Evolutionary conservation across 1,140 invertebrate genomes (phyloP).

Genomic region (Antheraea pernyi): DNA sequence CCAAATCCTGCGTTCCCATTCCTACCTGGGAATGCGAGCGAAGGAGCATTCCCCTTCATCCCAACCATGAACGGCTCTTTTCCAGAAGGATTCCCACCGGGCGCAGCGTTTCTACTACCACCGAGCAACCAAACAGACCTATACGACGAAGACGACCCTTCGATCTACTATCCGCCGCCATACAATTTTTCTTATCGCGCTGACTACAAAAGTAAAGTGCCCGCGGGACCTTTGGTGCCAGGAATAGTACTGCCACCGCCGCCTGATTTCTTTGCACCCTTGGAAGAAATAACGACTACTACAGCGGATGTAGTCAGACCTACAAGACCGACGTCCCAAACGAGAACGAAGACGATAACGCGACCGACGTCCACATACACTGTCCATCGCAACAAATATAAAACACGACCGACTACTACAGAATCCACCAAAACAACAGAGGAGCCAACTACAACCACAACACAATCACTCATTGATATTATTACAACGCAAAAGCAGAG

Average conservation of each 20-base stretch:
- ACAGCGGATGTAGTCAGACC: slow-evolving; percentile 51
- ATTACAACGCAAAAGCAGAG: slow-evolving; percentile 55
- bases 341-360: slow-evolving; percentile 59
- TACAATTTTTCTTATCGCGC: slow-evolving; percentile 91
- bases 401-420: slow-evolving; percentile 65
- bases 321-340: slow-evolving; percentile 50
- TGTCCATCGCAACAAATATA: slow-evolving; percentile 66
- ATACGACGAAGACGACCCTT: slow-evolving; percentile 93
- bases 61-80: slow-evolving; percentile 78
- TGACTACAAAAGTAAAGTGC: slow-evolving; percentile 88
- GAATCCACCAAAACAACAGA: slow-evolving; percentile 67
- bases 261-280: slow-evolving; percentile 88
- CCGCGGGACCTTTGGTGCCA: slow-evolving; percentile 91
- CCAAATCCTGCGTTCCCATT: slow-evolving; percentile 81
- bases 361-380: slow-evolving; percentile 46
- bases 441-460: slow-evolving; percentile 56
- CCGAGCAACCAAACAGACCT: slow-evolving; percentile 86
- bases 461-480: slow-evolving; percentile 53
- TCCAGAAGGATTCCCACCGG: slow-evolving; percentile 81
- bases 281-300: slow-evolving; percentile 76
- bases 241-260: slow-evolving; percentile 93
- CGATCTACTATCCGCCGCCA: slow-evolving; percentile 92
- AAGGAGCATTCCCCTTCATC: slow-evolving; percentile 80
- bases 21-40: slow-evolving; percentile 78
- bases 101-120: slow-evolving; percentile 85